A percentile compares a stretch with the other conserved stretches of the same genome.
Evolutionary conservation across 2,888 invertebrate genomes (phyloP).

Genomic region (Boloria euphrosyne): DNA sequence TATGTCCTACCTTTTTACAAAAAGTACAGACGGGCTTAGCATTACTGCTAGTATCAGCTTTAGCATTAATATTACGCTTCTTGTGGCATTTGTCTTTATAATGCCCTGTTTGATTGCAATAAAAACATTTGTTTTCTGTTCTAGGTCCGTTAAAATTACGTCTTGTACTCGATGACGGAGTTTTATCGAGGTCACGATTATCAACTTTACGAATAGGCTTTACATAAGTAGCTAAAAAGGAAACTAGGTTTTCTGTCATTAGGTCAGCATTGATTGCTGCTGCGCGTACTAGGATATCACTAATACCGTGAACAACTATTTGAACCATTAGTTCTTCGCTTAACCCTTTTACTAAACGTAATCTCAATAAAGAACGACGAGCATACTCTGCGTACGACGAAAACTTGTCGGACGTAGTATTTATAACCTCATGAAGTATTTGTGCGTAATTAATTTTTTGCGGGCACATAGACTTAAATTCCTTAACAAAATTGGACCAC

Average conservation of each 20-base stretch:
- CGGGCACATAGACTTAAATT: too few relatives aligned
- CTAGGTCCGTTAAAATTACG: neutral
- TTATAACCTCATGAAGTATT: slow-evolving; percentile 35
- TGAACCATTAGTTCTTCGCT: slow-evolving; percentile 39
- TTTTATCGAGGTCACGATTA: neutral
- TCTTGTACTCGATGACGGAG: neutral
- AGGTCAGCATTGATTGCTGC: slow-evolving; percentile 43
- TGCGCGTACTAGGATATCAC: slow-evolving; percentile 2
- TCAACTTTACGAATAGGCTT: slow-evolving; percentile 31
- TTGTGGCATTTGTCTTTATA: neutral
- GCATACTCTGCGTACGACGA: slow-evolving; percentile 46
- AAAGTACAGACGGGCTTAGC: slow-evolving; percentile 28
- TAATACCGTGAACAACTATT: too few relatives aligned
- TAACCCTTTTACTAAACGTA: slow-evolving; percentile 42
- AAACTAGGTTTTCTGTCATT: slow-evolving; percentile 34
- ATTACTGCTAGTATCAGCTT: slow-evolving; percentile 2
- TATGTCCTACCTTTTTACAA: slow-evolving; percentile 43
- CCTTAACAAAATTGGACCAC: too few relatives aligned
- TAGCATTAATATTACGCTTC: slow-evolving; percentile 19
- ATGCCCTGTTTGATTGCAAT: neutral
- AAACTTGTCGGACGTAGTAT: slow-evolving; percentile 40
- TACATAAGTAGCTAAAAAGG: slow-evolving; percentile 41
- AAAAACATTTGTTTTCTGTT: neutral
- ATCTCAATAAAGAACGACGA: slow-evolving; percentile 41
- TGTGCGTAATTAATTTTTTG: too few relatives aligned